phyloP scores from a whole-genome alignment of 2,797 vertebrate genomes.

The Poeciliopsis gracilis region DNA sequence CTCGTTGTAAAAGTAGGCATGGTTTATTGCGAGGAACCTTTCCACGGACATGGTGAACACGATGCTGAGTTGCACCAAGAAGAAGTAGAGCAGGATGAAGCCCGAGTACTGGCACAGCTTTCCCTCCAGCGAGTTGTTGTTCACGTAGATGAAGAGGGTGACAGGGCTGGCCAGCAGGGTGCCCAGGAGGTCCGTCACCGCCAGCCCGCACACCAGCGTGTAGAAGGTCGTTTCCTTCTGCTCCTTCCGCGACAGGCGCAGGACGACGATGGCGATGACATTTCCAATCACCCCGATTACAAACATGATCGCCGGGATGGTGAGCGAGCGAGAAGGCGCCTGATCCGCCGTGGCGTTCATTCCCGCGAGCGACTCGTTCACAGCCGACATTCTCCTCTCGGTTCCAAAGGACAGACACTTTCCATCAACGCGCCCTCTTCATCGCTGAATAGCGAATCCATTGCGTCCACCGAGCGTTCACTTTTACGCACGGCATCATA shows the following conservation, averaged over 20 bases:
- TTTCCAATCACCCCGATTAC: conserved; percentile 97
- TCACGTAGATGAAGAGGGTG: conserved; percentile 95
- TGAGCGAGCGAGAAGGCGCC: conserved; percentile 59
- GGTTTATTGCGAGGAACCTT: conserved; percentile 96
- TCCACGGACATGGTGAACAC: conserved; percentile 97
- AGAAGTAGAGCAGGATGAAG: conserved; percentile 97
- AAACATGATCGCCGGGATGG: conserved; percentile 94
- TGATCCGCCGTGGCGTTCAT: conserved; percentile 41
- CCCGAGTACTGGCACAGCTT: conserved; percentile 92
- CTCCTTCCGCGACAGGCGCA: conserved; percentile 92
- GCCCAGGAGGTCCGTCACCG: conserved; percentile 93
- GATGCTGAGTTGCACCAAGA: conserved; percentile 91
- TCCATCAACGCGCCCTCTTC: conserved; percentile 20
- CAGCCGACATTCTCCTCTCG: conserved; percentile 1
- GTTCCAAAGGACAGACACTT: conserved; percentile 28
- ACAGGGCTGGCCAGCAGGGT: conserved; percentile 94
- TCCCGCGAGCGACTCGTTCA: conserved; percentile 12
- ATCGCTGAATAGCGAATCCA: conserved; percentile 37
- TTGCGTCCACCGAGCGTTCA: conserved; percentile 7
- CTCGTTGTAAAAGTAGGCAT: conserved; percentile 95
- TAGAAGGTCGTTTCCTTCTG: conserved; percentile 98
- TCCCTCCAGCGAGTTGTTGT: conserved; percentile 88
- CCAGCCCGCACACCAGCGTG: conserved; percentile 93
- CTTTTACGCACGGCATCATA: conserved; percentile 54
- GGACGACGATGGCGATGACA: conserved; percentile 92